phyloP scores from a whole-genome alignment of 2,797 vertebrate species.

The Okamejei kenojei region DNA sequence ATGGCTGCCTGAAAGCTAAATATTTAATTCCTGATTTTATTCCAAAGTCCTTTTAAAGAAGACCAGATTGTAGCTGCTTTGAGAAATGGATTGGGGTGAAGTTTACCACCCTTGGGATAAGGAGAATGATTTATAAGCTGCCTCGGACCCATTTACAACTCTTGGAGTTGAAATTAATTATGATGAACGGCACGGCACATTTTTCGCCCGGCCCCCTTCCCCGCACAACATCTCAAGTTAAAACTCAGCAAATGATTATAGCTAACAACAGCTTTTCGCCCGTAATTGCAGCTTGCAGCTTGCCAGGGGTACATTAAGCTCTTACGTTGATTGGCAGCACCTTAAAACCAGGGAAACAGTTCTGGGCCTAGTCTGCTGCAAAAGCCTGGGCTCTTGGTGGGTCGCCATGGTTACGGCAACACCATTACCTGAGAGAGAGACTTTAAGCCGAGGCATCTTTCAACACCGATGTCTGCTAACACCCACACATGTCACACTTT shows the following conservation, averaged over 20 bases:
- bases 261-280: background rate
- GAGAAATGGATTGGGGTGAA: constrained; percentile 7
- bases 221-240: background rate
- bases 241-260: background rate
- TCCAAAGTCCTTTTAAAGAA: background rate
- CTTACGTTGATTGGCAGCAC: background rate
- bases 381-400: background rate
- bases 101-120: background rate
- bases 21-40: background rate
- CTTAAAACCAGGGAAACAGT: background rate
- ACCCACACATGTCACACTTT: background rate
- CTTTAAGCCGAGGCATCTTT: background rate
- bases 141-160: background rate
- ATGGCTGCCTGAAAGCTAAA: background rate
- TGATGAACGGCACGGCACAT: background rate
- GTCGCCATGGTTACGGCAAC: background rate
- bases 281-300: background rate
- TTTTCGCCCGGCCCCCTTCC: background rate
- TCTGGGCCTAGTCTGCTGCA: background rate
- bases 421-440: background rate
- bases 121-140: background rate
- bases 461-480: background rate
- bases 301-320: background rate
- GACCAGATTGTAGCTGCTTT: background rate
- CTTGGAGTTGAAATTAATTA: background rate